Percentiles rank a stretch among this genome's conserved stretches.
These are phyloP conservation scores for Caretta caretta DNA, from an alignment of 2,113 vertebrate species.

Conservation along the genomic window DNA sequence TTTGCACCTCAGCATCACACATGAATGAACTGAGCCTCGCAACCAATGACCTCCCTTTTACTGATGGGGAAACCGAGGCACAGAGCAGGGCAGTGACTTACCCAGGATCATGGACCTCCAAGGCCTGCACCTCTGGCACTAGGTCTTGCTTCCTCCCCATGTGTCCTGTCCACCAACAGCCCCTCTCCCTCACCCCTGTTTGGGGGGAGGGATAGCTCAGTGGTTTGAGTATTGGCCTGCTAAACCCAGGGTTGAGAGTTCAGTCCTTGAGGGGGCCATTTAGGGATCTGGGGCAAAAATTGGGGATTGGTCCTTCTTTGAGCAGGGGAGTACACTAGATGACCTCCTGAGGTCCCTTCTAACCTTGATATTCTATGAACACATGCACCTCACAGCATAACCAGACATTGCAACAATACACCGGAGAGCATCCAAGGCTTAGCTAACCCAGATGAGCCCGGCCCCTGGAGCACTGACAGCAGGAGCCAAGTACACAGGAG, in stretches of 20 bases:
- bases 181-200: background rate
- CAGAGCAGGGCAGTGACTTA: rapidly evolving
- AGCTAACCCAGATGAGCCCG: background rate
- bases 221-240: too few species aligned
- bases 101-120: rapidly evolving
- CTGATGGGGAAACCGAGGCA: background rate
- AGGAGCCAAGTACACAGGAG: background rate
- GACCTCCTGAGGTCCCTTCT: too few species aligned
- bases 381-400: background rate
- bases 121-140: background rate
- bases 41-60: rapidly evolving
- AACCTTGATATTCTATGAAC: too few species aligned
- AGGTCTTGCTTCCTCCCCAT: rapidly evolving
- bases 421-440: rapidly evolving
- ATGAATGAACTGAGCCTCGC: background rate
- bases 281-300: too few species aligned
- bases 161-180: rapidly evolving
- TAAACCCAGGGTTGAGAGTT: too few species aligned
- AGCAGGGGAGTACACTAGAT: too few species aligned
- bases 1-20: background rate
- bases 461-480: background rate
- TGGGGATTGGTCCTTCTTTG: too few species aligned
- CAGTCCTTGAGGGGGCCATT: too few species aligned
- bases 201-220: too few species aligned
- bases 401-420: background rate